phyloP scores from a whole-genome alignment of 2,888 invertebrate species.

The Carabus problematicus region DNA sequence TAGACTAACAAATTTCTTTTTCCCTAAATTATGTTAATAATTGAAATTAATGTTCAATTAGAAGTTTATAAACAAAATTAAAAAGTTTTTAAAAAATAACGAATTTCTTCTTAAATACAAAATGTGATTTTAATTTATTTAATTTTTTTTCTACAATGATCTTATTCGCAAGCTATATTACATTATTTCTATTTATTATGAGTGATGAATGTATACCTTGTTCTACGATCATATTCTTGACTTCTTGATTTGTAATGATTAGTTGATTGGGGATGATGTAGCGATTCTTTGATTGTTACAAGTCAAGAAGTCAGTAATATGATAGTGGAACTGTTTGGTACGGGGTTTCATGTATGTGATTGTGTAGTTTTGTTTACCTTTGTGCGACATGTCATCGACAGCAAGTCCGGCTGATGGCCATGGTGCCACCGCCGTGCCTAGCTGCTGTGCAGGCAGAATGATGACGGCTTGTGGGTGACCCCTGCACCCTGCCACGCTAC shows the following conservation, averaged over 20 bases:
- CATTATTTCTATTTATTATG: no score
- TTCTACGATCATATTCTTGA: no score
- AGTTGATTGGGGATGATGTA: no score
- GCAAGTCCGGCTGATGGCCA: conserved; percentile 82
- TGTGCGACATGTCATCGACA: conserved; percentile 85
- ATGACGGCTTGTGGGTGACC: conserved; percentile 52
- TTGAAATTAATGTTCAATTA: conserved; percentile 34
- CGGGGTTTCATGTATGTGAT: not conserved
- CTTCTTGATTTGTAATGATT: no score
- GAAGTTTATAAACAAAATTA: not conserved
- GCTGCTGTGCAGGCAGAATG: conserved; percentile 84
- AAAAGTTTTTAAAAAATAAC: no score
- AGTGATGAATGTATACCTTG: no score
- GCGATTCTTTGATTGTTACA: no score
- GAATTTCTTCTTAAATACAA: no score
- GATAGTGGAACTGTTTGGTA: not conserved
- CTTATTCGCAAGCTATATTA: no score
- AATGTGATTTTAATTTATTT: no score
- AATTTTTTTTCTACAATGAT: no score
- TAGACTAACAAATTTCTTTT: conserved; percentile 35
- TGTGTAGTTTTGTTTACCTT: conserved; percentile 67
- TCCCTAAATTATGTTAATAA: conserved; percentile 29
- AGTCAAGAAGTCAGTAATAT: conserved; percentile 8
- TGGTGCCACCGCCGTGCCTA: conserved; percentile 79
- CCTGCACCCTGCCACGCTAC: conserved; percentile 29